Base-by-base conservation (phyloP, 1,140 invertebrate species). In the Cotesia typhae region DNA sequence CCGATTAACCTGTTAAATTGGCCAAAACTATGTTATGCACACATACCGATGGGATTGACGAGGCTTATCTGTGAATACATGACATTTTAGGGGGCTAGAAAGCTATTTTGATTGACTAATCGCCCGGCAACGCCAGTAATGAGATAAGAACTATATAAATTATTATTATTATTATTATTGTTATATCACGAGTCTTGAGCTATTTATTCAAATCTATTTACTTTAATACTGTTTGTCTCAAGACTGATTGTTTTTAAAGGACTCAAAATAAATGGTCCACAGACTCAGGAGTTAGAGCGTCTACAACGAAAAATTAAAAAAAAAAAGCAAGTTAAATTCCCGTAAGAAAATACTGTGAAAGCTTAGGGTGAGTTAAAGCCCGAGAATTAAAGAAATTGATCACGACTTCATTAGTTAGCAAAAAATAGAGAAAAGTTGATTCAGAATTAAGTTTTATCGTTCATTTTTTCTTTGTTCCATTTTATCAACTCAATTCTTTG, bases 321-420 rank as follows among this genome's bases (percentile, higher is more conserved):
- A 52, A 52, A 52, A 66, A 67, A 60, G 14, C 75, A 77, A 80
- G 75, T 78, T 78, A 76, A 72, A 53, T 72, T 74, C 69, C 69
- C 71, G 70, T 63, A 38, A 59, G 71, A 74, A 72, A 72, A 75
- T 79, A 79, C 79, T 79, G 76, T 75, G 77, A 63, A 38, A 37
- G 37, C 60, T 59, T 63, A 36, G 37, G 37, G 37, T n/a, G 37
- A 63, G 60, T 63, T 63, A 63, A 63, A 63, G 28, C 28, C 28
- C 9, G 59, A 36, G 60, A 63, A 36, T 36, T 35, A 37, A 38
- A n/a, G 36, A 63, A 63, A 63, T 63, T 63, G 60, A 63, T 63
- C 60, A 36, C 60, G 37, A 63, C 60, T 63, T 63, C 60, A 63
- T 63, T 63, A 63, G 60, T 63, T 63, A 63, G 60, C 9, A 38